phyloP scores from a whole-genome alignment of 2,797 vertebrate genomes.

The Hirundo rustica region DNA sequence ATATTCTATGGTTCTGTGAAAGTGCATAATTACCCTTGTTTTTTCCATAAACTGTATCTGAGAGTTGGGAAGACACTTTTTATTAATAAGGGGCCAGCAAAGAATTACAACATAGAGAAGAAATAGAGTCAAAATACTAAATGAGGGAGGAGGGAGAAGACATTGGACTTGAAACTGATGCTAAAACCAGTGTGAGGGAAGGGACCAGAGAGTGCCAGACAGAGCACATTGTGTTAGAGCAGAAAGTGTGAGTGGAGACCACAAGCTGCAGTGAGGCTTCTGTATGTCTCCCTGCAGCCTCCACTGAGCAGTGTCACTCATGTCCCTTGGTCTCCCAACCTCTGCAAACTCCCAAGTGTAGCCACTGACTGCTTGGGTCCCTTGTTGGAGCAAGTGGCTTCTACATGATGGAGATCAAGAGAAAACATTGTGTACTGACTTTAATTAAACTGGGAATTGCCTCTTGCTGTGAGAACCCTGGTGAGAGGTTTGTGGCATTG shows the following conservation, averaged over 20 bases:
- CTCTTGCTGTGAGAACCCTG: conserved; percentile 39
- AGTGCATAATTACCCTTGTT: neutral
- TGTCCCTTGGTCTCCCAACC: neutral
- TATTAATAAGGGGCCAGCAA: neutral
- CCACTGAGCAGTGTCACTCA: neutral
- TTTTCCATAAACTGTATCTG: neutral
- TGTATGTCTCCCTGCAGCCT: neutral
- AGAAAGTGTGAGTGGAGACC: neutral
- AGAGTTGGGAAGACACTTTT: neutral
- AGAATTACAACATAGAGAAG: neutral
- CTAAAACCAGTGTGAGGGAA: neutral
- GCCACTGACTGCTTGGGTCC: neutral
- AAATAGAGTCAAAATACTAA: neutral
- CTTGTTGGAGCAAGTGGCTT: conserved; percentile 31
- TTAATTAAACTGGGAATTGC: conserved; percentile 65
- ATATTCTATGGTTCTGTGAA: neutral
- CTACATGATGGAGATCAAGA: conserved; percentile 15
- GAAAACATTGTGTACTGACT: conserved; percentile 23
- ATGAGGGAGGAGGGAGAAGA: neutral
- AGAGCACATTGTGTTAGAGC: neutral
- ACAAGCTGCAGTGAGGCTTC: neutral
- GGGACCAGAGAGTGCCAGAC: neutral
- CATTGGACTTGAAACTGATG: neutral
- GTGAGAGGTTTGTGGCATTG: conserved; percentile 36
- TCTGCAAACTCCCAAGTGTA: neutral